Evolutionary conservation across 2,888 invertebrate species (phyloP).

Genomic region (Ligdia adustata): DNA sequence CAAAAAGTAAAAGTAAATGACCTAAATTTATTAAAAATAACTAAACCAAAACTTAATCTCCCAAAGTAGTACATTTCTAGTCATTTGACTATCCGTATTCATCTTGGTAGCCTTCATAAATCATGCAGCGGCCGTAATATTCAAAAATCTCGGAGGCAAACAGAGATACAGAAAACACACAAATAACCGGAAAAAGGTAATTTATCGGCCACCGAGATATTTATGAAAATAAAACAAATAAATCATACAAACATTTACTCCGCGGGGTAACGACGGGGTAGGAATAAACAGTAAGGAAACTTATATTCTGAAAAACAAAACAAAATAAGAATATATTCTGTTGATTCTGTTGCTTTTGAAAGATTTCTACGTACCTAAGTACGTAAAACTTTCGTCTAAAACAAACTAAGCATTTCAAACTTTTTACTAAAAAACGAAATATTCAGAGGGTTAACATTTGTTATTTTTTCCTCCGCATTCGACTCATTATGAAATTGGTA

Average conservation of each 20-base stretch:
- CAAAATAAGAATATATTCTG: too few species aligned
- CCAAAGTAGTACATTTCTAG: constrained; percentile 9
- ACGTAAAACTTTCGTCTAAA: too few species aligned
- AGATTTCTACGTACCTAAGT: too few species aligned
- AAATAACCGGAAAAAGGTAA: constrained; percentile 26
- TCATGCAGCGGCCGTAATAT: constrained; percentile 13
- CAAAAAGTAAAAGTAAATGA: too few species aligned
- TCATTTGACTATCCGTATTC: neutral
- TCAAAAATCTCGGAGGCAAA: constrained; percentile 23
- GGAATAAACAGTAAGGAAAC: constrained; percentile 15
- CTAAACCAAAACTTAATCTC: neutral
- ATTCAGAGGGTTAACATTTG: too few species aligned
- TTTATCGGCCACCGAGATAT: constrained; percentile 25
- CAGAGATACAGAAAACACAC: constrained; percentile 19
- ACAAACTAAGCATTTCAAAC: too few species aligned
- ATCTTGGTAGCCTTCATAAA: constrained; percentile 14
- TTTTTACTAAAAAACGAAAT: too few species aligned
- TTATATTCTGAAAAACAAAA: too few species aligned
- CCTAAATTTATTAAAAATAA: too few species aligned
- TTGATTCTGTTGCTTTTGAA: too few species aligned
- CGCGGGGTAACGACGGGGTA: constrained; percentile 11
- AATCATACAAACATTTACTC: constrained; percentile 24
- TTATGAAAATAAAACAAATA: constrained; percentile 31
- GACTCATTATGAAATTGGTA: too few species aligned
- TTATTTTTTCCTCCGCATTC: too few species aligned